Evolutionary conservation across 35 echinoderm and acorn worm species (phyloP).

Genomic region (Apostichopus californicus): DNA sequence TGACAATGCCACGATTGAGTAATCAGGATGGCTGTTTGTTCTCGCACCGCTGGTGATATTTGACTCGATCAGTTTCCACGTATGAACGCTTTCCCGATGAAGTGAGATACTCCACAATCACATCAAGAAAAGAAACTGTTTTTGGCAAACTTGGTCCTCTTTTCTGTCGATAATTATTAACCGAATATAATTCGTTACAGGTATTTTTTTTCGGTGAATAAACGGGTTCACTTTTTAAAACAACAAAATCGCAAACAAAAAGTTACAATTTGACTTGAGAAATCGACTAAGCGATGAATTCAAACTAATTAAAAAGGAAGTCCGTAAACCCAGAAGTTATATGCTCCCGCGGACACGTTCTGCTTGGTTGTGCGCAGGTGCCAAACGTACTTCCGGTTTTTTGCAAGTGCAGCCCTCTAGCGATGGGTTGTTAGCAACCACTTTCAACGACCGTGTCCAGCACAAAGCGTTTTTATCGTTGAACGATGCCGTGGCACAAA

Average conservation of each 20-base stretch:
- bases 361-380: constrained; percentile 55
- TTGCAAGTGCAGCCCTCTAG: background rate
- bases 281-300: constrained; percentile 22
- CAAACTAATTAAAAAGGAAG: constrained; percentile 50
- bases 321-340: constrained; percentile 41
- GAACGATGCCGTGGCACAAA: too few relatives aligned
- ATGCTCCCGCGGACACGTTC: constrained; percentile 17
- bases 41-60: constrained; percentile 42
- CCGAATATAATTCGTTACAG: background rate
- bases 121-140: background rate
- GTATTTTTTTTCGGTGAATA: background rate
- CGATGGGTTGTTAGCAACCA: too few relatives aligned
- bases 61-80: constrained; percentile 37
- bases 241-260: background rate
- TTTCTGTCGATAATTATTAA: background rate
- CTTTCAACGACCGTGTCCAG: too few relatives aligned
- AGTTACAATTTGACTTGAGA: constrained; percentile 1
- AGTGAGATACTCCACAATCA: constrained; percentile 32
- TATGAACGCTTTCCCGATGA: constrained; percentile 58
- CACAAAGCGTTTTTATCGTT: too few relatives aligned
- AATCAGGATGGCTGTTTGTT: constrained; percentile 1
- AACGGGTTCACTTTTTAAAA: background rate
- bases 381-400: constrained; percentile 48
- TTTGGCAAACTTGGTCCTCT: too few relatives aligned
- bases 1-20: constrained; percentile 17